phyloP scores from a whole-genome alignment of 2,113 vertebrate species.

The Hucho hucho region DNA sequence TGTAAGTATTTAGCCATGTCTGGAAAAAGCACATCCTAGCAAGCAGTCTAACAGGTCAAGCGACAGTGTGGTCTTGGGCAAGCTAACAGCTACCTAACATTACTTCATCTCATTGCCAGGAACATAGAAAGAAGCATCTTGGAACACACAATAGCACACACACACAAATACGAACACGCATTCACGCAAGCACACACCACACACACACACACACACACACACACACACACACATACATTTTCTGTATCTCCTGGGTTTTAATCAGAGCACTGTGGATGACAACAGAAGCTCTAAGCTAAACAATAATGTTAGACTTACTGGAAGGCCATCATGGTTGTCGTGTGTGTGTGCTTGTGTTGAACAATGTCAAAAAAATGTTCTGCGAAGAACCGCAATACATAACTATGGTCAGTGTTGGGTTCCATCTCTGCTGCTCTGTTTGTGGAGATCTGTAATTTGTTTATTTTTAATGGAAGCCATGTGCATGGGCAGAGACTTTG shows the following conservation, averaged over 20 bases:
- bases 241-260: constrained; percentile 61
- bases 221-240: not conserved
- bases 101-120: constrained; percentile 14
- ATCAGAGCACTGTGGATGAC: constrained; percentile 63
- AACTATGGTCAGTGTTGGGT: constrained; percentile 55
- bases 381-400: constrained; percentile 48
- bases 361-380: constrained; percentile 19
- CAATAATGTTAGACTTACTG: constrained; percentile 52
- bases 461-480: constrained; percentile 15
- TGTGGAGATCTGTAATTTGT: constrained; percentile 31
- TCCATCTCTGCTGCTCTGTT: constrained; percentile 40
- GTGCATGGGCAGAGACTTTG: constrained; percentile 1
- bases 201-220: too few relatives aligned
- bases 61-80: constrained; percentile 43
- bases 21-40: constrained; percentile 50
- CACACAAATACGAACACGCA: not conserved
- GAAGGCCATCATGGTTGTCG: constrained; percentile 33
- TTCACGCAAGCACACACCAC: not conserved
- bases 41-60: constrained; percentile 37
- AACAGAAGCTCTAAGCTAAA: constrained; percentile 51
- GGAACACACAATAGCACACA: not conserved
- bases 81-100: constrained; percentile 41
- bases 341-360: constrained; percentile 36
- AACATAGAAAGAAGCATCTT: not conserved
- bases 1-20: constrained; percentile 61